Evolutionary conservation across 2,797 vertebrate genomes (phyloP).

Genomic region (Antennarius maculatus): DNA sequence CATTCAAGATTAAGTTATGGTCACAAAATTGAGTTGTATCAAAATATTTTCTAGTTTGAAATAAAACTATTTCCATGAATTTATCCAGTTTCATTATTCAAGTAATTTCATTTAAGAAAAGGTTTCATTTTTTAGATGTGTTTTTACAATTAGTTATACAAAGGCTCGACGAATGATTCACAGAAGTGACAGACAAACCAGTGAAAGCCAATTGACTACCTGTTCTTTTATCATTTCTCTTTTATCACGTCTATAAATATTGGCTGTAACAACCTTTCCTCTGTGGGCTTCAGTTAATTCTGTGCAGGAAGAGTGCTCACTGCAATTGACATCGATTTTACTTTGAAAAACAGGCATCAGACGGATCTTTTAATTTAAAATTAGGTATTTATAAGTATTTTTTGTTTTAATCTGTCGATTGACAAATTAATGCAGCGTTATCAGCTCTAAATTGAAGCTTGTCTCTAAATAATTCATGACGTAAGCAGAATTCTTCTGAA

Average conservation of each 20-base stretch:
- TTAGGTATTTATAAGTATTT: conserved; percentile 19
- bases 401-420: conserved; percentile 16
- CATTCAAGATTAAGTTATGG: too few relatives aligned
- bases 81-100: conserved; percentile 24
- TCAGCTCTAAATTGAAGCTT: conserved; percentile 26
- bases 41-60: conserved; percentile 40
- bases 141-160: conserved; percentile 60
- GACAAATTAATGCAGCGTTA: conserved; percentile 35
- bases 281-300: conserved; percentile 68
- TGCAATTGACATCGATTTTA: conserved; percentile 57
- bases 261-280: conserved; percentile 67
- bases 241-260: conserved; percentile 71
- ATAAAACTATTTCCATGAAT: conserved; percentile 20
- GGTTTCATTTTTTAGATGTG: conserved; percentile 59
- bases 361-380: conserved; percentile 44
- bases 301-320: conserved; percentile 58
- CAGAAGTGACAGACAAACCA: conserved; percentile 62
- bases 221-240: conserved; percentile 70
- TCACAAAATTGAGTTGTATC: not conserved
- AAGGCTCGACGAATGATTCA: conserved; percentile 56
- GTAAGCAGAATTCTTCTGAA: conserved; percentile 38
- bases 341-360: conserved; percentile 55
- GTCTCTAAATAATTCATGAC: conserved; percentile 36
- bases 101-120: conserved; percentile 47
- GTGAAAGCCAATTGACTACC: conserved; percentile 59